These are phyloP conservation scores for Alouatta palliata DNA, from an alignment of 2,113 vertebrate genomes.

Conservation along the genomic window DNA sequence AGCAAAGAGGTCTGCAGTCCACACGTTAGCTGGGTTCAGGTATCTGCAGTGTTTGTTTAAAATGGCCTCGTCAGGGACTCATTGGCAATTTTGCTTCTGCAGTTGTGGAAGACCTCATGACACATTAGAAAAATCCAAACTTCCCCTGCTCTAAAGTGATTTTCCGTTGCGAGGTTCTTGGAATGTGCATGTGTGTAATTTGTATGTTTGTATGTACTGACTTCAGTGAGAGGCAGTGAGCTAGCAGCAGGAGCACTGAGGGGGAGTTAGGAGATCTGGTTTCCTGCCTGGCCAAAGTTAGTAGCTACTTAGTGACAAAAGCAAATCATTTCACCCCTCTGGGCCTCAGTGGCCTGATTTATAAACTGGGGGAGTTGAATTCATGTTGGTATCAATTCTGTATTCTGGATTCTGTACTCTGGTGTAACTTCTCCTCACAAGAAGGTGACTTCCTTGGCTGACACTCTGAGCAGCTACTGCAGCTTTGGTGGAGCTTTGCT, in stretches of 20 bases:
- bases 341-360: not conserved
- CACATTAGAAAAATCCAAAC: not conserved
- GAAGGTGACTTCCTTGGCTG: not conserved
- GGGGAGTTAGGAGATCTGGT: not conserved
- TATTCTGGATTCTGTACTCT: not conserved
- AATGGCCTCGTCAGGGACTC: not conserved
- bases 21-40: not conserved
- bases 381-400: not conserved
- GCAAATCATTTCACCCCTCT: not conserved
- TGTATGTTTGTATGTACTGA: not conserved
- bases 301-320: not conserved
- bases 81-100: not conserved
- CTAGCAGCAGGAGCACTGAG: not conserved
- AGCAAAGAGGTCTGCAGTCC: not conserved
- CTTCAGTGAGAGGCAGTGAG: not conserved
- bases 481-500: not conserved
- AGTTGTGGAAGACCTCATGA: conserved; percentile 2
- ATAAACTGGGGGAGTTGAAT: not conserved
- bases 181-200: not conserved
- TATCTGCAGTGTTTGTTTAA: not conserved
- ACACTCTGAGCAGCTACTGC: not conserved
- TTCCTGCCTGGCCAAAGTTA: not conserved
- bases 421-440: not conserved
- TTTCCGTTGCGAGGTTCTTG: conserved; percentile 42
- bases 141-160: not conserved